Percentiles rank a stretch among this genome's conserved stretches.
Evolutionary conservation across 2,113 vertebrate genomes (phyloP).

Genomic region (Alligator mississippiensis): DNA sequence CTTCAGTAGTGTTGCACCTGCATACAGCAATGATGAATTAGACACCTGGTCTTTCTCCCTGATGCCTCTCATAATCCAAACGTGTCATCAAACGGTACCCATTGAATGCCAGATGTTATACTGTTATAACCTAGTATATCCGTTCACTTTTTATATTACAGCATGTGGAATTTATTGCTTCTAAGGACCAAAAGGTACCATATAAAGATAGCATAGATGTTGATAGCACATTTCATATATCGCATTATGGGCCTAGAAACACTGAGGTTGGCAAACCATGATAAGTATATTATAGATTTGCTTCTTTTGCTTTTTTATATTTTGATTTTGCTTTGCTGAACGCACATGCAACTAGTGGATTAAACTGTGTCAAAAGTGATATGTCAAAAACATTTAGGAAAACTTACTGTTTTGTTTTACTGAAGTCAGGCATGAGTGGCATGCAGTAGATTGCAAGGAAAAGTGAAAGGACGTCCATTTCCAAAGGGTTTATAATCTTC

Average conservation of each 20-base stretch:
- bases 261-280: constrained; percentile 25
- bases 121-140: constrained; percentile 46
- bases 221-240: constrained; percentile 49
- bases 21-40: constrained; percentile 52
- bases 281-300: background rate
- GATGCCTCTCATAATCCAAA: constrained; percentile 16
- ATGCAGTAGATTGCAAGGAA: constrained; percentile 71
- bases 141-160: constrained; percentile 58
- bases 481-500: constrained; percentile 58
- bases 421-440: constrained; percentile 71
- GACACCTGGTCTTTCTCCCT: constrained; percentile 25
- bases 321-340: constrained; percentile 64
- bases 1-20: constrained; percentile 42
- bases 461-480: constrained; percentile 59
- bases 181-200: constrained; percentile 69
- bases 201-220: constrained; percentile 64
- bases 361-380: constrained; percentile 39
- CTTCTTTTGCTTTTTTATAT: constrained; percentile 51
- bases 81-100: constrained; percentile 44
- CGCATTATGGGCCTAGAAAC: constrained; percentile 51
- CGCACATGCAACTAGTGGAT: constrained; percentile 51
- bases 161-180: constrained; percentile 81
- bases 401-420: constrained; percentile 60
- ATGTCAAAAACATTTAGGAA: constrained; percentile 64
- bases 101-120: constrained; percentile 33